A percentile compares a stretch with the other conserved stretches of the same genome.
Evolutionary conservation across 2,113 vertebrate genomes (phyloP).

Genomic region (Symphodus melops): DNA sequence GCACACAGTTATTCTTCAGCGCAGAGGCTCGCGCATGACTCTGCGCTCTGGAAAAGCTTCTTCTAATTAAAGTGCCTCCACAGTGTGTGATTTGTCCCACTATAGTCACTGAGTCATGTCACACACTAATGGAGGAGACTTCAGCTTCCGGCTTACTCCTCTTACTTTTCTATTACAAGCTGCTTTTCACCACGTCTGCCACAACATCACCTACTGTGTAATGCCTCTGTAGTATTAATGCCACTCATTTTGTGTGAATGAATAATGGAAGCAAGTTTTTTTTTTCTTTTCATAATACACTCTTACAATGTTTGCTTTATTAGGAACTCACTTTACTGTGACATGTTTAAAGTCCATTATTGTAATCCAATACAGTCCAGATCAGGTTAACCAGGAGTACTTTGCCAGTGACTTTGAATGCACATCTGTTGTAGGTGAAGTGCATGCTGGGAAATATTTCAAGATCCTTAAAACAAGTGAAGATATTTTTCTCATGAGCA

Average conservation of each 20-base stretch:
- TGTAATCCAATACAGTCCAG: not conserved
- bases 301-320: no score
- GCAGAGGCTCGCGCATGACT: constrained; percentile 37
- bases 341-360: not conserved
- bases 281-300: no score
- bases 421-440: not conserved
- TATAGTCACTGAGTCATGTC: constrained; percentile 56
- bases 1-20: constrained; percentile 40
- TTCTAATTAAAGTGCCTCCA: constrained; percentile 62
- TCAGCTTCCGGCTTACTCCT: constrained; percentile 47
- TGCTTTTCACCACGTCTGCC: constrained; percentile 31
- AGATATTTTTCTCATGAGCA: no score
- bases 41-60: constrained; percentile 40
- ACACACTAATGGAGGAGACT: constrained; percentile 47
- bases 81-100: constrained; percentile 44
- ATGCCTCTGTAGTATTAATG: no score
- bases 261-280: no score
- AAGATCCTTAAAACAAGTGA: not conserved
- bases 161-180: constrained; percentile 46
- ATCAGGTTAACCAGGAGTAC: not conserved
- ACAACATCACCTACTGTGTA: constrained; percentile 9
- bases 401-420: not conserved
- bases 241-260: not conserved
- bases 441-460: constrained; percentile 6
- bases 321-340: no score